Conservation (phyloP, 2,888 invertebrate species). For the Drosophila phalerata region DNA sequence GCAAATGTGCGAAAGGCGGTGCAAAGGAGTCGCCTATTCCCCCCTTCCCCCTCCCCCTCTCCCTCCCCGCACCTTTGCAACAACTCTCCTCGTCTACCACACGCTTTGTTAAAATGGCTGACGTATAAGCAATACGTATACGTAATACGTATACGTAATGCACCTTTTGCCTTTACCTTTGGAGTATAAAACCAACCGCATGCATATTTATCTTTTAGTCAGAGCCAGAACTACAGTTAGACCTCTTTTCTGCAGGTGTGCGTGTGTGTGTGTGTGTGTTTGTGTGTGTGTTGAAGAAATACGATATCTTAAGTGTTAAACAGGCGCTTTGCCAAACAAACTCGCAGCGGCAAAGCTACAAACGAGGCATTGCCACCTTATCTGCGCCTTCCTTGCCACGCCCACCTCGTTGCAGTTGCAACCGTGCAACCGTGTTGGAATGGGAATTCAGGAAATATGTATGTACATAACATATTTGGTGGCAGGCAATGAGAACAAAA, state of each 20-base stretch:
- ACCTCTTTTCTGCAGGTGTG: constrained; percentile 46
- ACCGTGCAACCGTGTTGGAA: constrained; percentile 10
- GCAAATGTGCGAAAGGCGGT: constrained; percentile 79
- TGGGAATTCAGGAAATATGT: constrained; percentile 40
- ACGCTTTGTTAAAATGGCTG: constrained; percentile 70
- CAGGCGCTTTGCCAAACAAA: constrained; percentile 81
- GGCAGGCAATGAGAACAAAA: constrained; percentile 26
- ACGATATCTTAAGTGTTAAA: constrained; percentile 80
- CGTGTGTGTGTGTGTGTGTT: constrained; percentile 26
- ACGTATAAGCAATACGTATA: constrained; percentile 54
- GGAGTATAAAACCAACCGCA: constrained; percentile 70
- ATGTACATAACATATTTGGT: constrained; percentile 11
- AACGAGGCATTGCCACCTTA: constrained; percentile 62
- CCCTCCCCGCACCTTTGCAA: neutral
- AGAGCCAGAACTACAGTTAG: constrained; percentile 30
- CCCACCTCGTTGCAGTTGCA: constrained; percentile 59
- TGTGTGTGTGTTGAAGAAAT: constrained; percentile 61
- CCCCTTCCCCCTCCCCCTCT: neutral
- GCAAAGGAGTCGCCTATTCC: constrained; percentile 62
- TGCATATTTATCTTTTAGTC: constrained; percentile 75
- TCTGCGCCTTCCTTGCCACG: constrained; percentile 57
- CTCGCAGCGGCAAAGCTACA: constrained; percentile 57
- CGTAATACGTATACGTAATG: constrained; percentile 58
- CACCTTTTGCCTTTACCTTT: constrained; percentile 64
- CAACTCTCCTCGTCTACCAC: too few species aligned